Evolutionary conservation across 2,797 vertebrate genomes (phyloP).

Genomic region (Pipistrellus pygmaeus): DNA sequence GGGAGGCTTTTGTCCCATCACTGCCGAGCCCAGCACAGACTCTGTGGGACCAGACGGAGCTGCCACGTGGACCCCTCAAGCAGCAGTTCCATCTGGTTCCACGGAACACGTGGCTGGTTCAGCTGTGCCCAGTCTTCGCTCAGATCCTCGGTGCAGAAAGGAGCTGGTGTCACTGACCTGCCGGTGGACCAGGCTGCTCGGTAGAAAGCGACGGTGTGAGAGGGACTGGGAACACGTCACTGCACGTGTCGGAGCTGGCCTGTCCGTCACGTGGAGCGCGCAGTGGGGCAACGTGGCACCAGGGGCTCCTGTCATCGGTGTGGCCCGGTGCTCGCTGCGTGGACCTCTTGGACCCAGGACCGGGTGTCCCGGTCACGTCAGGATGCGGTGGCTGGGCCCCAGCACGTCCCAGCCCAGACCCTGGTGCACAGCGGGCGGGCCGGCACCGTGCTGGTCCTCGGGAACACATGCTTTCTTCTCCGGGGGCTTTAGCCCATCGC

Average conservation of each 20-base stretch:
- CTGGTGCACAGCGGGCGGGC: background rate
- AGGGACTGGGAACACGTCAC: background rate
- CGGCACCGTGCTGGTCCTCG: no score
- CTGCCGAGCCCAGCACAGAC: background rate
- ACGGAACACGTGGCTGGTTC: accelerated
- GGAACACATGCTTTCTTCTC: no score
- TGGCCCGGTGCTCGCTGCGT: accelerated
- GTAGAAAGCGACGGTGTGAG: no score
- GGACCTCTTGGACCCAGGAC: accelerated
- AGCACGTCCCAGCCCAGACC: no score
- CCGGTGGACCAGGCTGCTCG: background rate
- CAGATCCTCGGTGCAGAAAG: background rate
- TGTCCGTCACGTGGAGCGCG: accelerated
- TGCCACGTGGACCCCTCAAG: accelerated
- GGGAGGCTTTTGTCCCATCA: background rate
- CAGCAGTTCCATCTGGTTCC: background rate
- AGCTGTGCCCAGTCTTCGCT: background rate
- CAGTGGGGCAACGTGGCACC: background rate
- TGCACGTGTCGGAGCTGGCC: background rate
- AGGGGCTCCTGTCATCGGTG: background rate
- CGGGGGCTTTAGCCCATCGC: background rate
- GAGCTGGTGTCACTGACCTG: background rate
- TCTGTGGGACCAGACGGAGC: background rate
- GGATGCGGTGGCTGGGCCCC: accelerated
- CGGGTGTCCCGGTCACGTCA: background rate